These are phyloP conservation scores for Planiliza haematocheilus DNA, from an alignment of 2,113 vertebrate genomes.

Conservation along the genomic window DNA sequence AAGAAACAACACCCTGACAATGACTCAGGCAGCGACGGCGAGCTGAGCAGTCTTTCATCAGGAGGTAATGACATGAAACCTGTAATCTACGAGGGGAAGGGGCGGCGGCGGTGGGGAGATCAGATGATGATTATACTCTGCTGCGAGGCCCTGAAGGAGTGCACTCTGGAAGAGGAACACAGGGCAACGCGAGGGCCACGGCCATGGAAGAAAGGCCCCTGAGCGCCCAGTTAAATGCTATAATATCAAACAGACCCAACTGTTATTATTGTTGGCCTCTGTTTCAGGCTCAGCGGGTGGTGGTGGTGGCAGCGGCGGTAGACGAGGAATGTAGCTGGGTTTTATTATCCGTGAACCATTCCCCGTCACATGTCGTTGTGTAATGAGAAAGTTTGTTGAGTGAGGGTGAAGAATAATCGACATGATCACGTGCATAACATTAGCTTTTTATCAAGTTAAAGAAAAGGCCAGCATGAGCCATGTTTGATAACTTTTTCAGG, in stretches of 20 bases:
- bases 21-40: slow-evolving; percentile 15
- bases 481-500: no score
- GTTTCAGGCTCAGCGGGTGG: slow-evolving; percentile 57
- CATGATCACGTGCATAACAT: no score
- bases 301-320: no score
- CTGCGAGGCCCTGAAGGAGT: slow-evolving; percentile 23
- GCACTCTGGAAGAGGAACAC: slow-evolving; percentile 15
- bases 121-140: slow-evolving; percentile 51
- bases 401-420: no score
- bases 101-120: background rate
- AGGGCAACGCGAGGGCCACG: background rate
- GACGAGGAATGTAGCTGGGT: background rate
- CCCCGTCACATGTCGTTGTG: no score
- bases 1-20: slow-evolving; percentile 41
- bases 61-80: slow-evolving; percentile 58
- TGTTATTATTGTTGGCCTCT: slow-evolving; percentile 38
- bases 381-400: no score
- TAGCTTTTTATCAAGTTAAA: no score
- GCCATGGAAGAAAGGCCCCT: background rate
- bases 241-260: slow-evolving; percentile 22
- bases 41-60: slow-evolving; percentile 48
- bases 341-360: no score
- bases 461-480: no score
- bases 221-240: slow-evolving; percentile 10
- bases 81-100: slow-evolving; percentile 42